A percentile compares a stretch with the other conserved stretches of the same genome.
Conservation (phyloP, 2,797 vertebrate species). For the Mionectes olivaceus region DNA sequence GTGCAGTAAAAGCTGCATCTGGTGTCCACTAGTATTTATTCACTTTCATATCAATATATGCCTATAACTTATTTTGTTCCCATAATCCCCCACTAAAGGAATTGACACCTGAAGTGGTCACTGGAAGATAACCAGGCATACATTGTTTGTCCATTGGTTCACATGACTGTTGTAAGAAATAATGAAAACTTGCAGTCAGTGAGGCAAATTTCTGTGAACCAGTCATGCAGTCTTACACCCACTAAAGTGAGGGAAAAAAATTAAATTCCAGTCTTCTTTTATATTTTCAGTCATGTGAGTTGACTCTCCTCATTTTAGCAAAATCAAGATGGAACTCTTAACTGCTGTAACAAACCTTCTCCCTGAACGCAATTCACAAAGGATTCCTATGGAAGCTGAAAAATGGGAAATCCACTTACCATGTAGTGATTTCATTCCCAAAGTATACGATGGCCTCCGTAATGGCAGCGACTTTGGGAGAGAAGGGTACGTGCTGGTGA, state of each 20-base stretch:
- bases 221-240: background rate
- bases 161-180: background rate
- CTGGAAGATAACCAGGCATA: background rate
- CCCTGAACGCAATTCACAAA: background rate
- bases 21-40: background rate
- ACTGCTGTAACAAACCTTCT: background rate
- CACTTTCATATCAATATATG: background rate
- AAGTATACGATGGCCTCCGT: constrained; percentile 90
- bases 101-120: background rate
- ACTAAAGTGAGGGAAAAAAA: background rate
- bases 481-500: constrained; percentile 94
- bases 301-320: background rate
- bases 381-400: background rate
- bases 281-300: background rate
- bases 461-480: constrained; percentile 83
- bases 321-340: background rate
- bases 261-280: background rate
- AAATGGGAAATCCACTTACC: constrained; percentile 72
- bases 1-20: background rate
- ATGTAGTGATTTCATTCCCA: constrained; percentile 92
- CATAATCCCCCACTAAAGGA: background rate
- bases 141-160: background rate
- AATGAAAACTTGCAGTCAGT: background rate
- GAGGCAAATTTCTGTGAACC: background rate
- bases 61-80: background rate